Base-by-base conservation (phyloP, 2,888 invertebrate species). In the Macrophya annulata region DNA sequence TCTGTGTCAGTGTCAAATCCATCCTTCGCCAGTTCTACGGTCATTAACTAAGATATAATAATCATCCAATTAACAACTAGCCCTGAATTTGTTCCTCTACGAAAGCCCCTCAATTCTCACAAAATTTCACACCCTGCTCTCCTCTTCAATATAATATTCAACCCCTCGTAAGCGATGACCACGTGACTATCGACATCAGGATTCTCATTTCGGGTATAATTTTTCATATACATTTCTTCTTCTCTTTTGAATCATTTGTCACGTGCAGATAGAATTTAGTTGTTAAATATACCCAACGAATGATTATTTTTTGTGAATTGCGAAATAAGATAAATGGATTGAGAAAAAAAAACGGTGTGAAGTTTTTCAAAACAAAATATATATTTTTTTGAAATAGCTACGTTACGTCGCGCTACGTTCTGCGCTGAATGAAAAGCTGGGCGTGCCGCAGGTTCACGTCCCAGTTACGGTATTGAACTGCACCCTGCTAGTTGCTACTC, bases 381-480 rank as follows among this genome's bases (percentile, higher is more conserved):
- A 48, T 0, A 68, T 68, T 68, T 77, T 74, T 51, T 25, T 21
- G 1, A 31, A 6, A 74, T 10, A 74, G 31, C 37, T 55, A 8
- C 15, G n/a, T 59, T 9, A 45, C 17, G 4, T 21, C 59, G 77
- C 40, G 76, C 55, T 77, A 17, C 55, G 25, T 51, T 77, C 25
- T 45, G 21, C 59, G 79, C 25, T 81, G 62, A 81, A 81, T 62
- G 59, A 43, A 43, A 40, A 10, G n/a, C 40, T 59, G 81, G 81
- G 81, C 81, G 81, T 81, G 81, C 62, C 81, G 81, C 87, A 88
- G 90, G 90, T 90, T 90, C 91, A 89, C 89, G 92, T 89, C 92
- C 92, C 90, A 92, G 90, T 92, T 92, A 89, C 89, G 88, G 62
- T 90, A 92, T 91, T 90, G 92, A 92, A 91, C 90, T 90, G 88